Evolutionary conservation across 2,888 invertebrate genomes (phyloP).

Genomic region (Troides aeacus): DNA sequence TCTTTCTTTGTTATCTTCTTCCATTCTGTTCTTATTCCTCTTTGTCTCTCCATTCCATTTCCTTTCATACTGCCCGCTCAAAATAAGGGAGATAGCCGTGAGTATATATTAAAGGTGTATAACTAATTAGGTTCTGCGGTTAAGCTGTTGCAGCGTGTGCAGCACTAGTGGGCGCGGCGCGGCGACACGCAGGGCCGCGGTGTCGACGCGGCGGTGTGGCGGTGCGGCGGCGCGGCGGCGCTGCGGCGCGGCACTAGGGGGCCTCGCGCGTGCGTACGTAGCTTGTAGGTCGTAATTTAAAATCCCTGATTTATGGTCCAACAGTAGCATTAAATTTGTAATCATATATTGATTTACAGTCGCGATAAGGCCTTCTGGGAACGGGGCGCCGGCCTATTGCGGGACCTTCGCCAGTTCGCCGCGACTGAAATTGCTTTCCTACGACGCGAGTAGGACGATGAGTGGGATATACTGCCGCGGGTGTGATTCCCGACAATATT

Average conservation of each 20-base stretch:
- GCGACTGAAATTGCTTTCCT: conserved; percentile 59
- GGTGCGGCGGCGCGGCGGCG: conserved; percentile 46
- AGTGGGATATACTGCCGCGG: conserved; percentile 30
- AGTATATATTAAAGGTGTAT: too few relatives aligned
- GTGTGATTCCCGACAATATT: conserved; percentile 21
- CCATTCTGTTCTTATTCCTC: too few relatives aligned
- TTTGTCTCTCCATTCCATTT: too few relatives aligned
- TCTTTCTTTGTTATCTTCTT: too few relatives aligned
- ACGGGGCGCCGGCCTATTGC: conserved; percentile 56
- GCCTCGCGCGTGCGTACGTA: conserved; percentile 75
- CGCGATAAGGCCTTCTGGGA: conserved; percentile 75
- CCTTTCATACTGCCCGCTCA: too few relatives aligned
- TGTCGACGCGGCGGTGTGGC: conserved; percentile 61
- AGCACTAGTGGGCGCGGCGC: conserved; percentile 33
- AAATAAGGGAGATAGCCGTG: too few relatives aligned
- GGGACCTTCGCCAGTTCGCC: conserved; percentile 45
- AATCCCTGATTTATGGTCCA: conserved; percentile 77
- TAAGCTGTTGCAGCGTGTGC: background rate
- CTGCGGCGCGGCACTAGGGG: conserved; percentile 74
- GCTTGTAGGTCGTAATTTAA: conserved; percentile 77
- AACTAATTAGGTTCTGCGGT: too few relatives aligned
- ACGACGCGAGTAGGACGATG: conserved; percentile 45
- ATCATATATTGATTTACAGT: conserved; percentile 80
- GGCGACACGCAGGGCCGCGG: conserved; percentile 56
- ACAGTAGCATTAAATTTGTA: conserved; percentile 81